Evolutionary conservation across 1,140 invertebrate genomes (phyloP).

Genomic region (Drosophila repletoides): DNA sequence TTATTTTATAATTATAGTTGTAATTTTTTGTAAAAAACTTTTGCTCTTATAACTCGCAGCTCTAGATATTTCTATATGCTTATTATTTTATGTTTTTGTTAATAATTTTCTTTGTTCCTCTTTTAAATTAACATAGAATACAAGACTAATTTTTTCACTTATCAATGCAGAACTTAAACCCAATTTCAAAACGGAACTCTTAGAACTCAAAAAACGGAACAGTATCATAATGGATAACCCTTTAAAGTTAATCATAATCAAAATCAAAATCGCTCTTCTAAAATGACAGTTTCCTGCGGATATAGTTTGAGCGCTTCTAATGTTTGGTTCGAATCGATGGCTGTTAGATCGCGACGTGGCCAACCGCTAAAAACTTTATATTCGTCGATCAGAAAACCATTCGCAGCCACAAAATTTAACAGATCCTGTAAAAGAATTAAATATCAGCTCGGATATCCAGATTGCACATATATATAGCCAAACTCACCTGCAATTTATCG

Average conservation of each 20-base stretch:
- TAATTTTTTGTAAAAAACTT: constrained; percentile 39
- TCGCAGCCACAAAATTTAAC: constrained; percentile 92
- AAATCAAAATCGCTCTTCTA: constrained; percentile 92
- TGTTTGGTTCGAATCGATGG: constrained; percentile 88
- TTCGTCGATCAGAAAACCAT: constrained; percentile 93
- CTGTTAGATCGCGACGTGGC: constrained; percentile 95
- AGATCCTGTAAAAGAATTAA: constrained; percentile 85
- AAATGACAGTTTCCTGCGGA: constrained; percentile 95
- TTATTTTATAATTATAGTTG: constrained; percentile 4
- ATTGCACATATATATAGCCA: background rate
- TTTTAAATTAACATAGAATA: constrained; percentile 38
- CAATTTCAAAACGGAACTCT: constrained; percentile 34
- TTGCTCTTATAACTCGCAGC: constrained; percentile 19
- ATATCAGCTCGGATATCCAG: background rate
- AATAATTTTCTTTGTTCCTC: constrained; percentile 3
- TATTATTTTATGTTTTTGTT: constrained; percentile 7
- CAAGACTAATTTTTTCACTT: constrained; percentile 30
- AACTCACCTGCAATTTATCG: constrained; percentile 85
- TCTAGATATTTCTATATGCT: constrained; percentile 9
- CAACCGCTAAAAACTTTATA: constrained; percentile 96
- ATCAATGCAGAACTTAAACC: constrained; percentile 37
- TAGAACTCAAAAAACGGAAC: constrained; percentile 46
- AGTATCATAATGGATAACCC: constrained; percentile 36
- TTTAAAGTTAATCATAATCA: constrained; percentile 9
- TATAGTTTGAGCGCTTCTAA: constrained; percentile 92